Base-by-base conservation (phyloP, 2,888 invertebrate genomes). In the Drosophila tanythrix region DNA sequence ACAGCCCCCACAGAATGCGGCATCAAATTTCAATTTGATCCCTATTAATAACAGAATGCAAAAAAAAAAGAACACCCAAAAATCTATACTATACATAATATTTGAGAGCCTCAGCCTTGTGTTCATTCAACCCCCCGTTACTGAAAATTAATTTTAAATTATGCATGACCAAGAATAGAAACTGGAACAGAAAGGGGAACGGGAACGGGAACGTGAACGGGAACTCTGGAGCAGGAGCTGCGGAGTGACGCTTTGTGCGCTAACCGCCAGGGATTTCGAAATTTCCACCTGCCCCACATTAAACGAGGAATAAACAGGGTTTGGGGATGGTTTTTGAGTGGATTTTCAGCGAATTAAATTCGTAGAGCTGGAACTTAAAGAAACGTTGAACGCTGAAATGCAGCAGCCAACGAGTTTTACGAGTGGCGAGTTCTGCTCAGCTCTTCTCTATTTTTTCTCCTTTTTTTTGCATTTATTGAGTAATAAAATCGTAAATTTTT, bases 401-500 rank as follows among this genome's bases (percentile, higher is more conserved):
- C 60, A 43, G 63, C 74, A 21, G 65, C 60, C 68, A 74, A 68
- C 69, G 70, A 31, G 60, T 79, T 86, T 82, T 83, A 77, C 83
- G 83, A 85, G 83, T 83, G 83, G 76, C 70, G 78, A 81, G 75
- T 70, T 78, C 25, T 8, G 2, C 35, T 21, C 33, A 8, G 15
- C 53, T 18, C 35, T 5, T 21, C 3, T 8, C 8, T 15, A 31
- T 38, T n/a, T 38, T 6, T 27, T 36, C 25, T 8, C 18, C 4
- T 27, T 27, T 55, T 52, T 85, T 88, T 83, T 88, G 88, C 87
- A 88, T 88, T 88, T 88, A 88, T 88, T 88, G 88, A 88, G 87
- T 84, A 88, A 88, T 88, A 88, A 88, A 88, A 88, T 82, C 87
- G 87, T 87, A 87, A 82, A 88, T 84, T 88, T 87, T 75, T 74